Conservation (phyloP, 2,113 vertebrate species). For the Thunnus thynnus region DNA sequence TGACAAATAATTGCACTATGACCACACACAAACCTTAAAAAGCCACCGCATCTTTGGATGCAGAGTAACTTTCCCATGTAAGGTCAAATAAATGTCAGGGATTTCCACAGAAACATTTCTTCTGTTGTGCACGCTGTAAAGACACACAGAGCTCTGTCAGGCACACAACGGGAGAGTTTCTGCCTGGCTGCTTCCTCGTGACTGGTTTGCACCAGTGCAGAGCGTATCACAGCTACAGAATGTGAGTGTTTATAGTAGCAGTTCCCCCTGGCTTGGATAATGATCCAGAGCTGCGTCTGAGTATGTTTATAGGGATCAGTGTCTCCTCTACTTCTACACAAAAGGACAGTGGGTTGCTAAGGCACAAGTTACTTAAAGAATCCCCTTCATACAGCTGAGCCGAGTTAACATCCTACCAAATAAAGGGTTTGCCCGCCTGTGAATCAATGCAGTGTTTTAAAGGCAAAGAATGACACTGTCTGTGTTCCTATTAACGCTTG, state of each 20-base stretch:
- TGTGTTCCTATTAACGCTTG: slow-evolving; percentile 48
- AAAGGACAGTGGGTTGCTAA: slow-evolving; percentile 19
- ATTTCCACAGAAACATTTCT: slow-evolving; percentile 53
- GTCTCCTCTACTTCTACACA: slow-evolving; percentile 37
- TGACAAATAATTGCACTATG: slow-evolving; percentile 18
- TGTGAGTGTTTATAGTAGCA: slow-evolving; percentile 61
- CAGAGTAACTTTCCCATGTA: slow-evolving; percentile 48
- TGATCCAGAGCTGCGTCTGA: slow-evolving; percentile 32
- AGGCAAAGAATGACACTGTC: slow-evolving; percentile 19
- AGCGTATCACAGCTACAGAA: slow-evolving; percentile 45
- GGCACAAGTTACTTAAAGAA: not conserved
- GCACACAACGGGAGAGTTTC: slow-evolving; percentile 42
- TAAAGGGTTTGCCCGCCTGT: not conserved
- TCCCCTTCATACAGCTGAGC: slow-evolving; percentile 24
- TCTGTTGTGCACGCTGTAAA: slow-evolving; percentile 15
- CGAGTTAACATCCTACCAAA: slow-evolving; percentile 9
- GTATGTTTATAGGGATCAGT: slow-evolving; percentile 33
- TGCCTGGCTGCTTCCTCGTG: slow-evolving; percentile 64
- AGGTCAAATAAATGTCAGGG: slow-evolving; percentile 72
- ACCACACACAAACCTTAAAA: slow-evolving; percentile 32
- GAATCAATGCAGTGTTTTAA: slow-evolving; percentile 44
- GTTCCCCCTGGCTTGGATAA: slow-evolving; percentile 51
- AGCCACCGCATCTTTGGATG: slow-evolving; percentile 15
- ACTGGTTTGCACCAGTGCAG: slow-evolving; percentile 55
- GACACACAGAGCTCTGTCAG: slow-evolving; percentile 55